Evolutionary conservation across 1,140 invertebrate genomes (phyloP).

Genomic region (Tribolium castaneum): DNA sequence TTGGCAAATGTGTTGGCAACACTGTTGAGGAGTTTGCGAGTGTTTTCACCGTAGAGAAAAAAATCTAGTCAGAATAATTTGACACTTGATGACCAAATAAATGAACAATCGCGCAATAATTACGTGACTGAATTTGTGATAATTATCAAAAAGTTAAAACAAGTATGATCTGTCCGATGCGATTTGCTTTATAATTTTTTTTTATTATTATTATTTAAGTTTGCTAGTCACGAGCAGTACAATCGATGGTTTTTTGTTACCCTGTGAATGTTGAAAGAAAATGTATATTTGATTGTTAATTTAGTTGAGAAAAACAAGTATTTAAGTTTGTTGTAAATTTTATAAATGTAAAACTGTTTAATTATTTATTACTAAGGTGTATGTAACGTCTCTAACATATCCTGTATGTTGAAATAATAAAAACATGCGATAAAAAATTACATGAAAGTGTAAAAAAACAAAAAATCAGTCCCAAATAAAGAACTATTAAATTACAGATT

Average conservation of each 20-base stretch:
- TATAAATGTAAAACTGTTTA: slow-evolving; percentile 10
- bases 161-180: not conserved
- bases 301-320: slow-evolving; percentile 9
- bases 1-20: slow-evolving; percentile 84
- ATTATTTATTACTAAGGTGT: slow-evolving; percentile 1
- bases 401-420: not conserved
- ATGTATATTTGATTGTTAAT: not conserved
- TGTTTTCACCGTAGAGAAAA: slow-evolving; percentile 77
- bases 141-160: not conserved
- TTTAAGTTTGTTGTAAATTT: slow-evolving; percentile 36
- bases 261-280: not conserved
- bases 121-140: not conserved
- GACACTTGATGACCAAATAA: not conserved
- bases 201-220: not conserved
- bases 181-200: not conserved
- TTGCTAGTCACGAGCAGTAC: not conserved
- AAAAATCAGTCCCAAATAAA: too few species aligned
- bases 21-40: slow-evolving; percentile 81
- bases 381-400: not conserved
- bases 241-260: not conserved
- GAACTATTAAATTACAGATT: too few species aligned
- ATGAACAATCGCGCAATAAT: not conserved
- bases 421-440: slow-evolving; percentile 26
- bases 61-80: not conserved
- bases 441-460: not conserved